These are phyloP conservation scores for Mythimna vitellina DNA, from an alignment of 2,888 invertebrate species.

Conservation along the genomic window DNA sequence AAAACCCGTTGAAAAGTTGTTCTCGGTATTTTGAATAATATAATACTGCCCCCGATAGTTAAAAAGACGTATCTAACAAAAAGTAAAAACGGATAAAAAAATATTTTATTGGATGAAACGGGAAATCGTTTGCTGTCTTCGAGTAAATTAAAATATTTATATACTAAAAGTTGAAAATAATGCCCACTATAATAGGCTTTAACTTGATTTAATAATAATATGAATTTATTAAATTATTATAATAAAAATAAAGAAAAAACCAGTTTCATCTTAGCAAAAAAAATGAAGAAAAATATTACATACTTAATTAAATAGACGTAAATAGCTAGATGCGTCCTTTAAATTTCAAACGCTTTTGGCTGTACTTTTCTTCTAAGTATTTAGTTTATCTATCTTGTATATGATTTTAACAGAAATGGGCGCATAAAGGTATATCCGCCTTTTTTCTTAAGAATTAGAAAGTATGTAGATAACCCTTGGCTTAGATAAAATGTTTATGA, in stretches of 20 bases:
- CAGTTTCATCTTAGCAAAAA: conserved; percentile 4
- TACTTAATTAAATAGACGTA: not conserved
- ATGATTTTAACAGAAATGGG: not conserved
- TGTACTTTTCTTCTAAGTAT: not conserved
- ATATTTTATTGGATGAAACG: too few relatives aligned
- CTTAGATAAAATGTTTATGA: too few relatives aligned
- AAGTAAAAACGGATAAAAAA: too few relatives aligned
- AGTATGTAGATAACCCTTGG: not conserved
- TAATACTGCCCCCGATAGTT: too few relatives aligned
- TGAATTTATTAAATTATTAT: conserved; percentile 4
- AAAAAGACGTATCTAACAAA: too few relatives aligned
- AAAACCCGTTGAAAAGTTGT: too few relatives aligned
- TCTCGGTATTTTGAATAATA: too few relatives aligned
- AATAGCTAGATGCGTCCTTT: too few relatives aligned
- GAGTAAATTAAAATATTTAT: conserved; percentile 8
- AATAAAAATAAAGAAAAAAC: conserved; percentile 13
- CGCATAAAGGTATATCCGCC: not conserved
- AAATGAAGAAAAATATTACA: not conserved
- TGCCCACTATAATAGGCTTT: not conserved
- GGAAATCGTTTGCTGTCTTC: conserved; percentile 14
- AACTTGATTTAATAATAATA: not conserved
- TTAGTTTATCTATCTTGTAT: not conserved
- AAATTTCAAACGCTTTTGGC: not conserved
- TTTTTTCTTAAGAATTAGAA: not conserved
- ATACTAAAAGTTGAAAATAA: not conserved